Evolutionary conservation across 2,797 vertebrate genomes (phyloP).

Genomic region (Tragopan temminckii): DNA sequence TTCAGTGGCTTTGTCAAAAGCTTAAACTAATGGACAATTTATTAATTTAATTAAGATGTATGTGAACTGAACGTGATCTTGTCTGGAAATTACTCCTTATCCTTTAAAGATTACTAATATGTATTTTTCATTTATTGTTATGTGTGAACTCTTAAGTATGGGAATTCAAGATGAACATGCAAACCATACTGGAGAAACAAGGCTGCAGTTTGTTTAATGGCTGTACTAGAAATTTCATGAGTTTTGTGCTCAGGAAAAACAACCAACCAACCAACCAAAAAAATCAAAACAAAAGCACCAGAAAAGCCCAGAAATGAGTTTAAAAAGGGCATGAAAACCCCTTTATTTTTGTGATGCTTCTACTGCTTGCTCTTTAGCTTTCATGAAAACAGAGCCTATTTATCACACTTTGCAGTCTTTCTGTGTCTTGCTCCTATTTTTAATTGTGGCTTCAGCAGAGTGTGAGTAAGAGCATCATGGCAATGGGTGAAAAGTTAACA

Average conservation of each 20-base stretch:
- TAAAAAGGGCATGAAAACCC: not conserved
- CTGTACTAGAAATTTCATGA: not conserved
- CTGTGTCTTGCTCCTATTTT: not conserved
- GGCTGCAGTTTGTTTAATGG: not conserved
- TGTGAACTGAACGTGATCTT: constrained; percentile 38
- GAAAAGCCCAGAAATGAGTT: not conserved
- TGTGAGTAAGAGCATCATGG: not conserved
- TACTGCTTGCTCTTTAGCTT: not conserved
- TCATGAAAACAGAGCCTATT: not conserved
- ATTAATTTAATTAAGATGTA: constrained; percentile 60
- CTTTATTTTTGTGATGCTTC: not conserved
- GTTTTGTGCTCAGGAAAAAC: not conserved
- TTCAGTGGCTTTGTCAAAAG: constrained; percentile 40
- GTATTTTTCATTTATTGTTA: no score
- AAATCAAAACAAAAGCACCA: no score
- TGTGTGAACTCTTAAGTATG: not conserved
- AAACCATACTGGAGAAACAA: not conserved
- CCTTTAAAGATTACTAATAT: not conserved
- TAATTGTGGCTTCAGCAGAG: not conserved
- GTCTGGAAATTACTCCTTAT: not conserved
- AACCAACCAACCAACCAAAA: no score
- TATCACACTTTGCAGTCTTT: not conserved
- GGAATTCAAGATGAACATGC: not conserved
- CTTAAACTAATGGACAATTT: constrained; percentile 54
- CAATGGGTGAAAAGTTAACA: not conserved